phyloP scores from a whole-genome alignment of 2,797 vertebrate genomes.

The Hippocampus kuda region DNA sequence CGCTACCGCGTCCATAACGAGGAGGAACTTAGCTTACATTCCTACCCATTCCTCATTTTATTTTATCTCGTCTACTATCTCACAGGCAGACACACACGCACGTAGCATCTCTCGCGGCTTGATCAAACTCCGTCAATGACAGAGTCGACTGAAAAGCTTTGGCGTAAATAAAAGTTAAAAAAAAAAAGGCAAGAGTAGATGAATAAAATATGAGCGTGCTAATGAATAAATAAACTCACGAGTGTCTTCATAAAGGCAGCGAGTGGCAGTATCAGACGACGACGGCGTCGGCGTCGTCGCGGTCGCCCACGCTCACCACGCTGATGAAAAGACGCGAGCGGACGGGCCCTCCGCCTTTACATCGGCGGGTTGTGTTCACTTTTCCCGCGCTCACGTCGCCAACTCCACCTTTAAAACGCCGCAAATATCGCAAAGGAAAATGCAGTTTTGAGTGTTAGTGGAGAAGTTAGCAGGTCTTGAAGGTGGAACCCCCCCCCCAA shows the following conservation, averaged over 20 bases:
- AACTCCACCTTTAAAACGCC: background rate
- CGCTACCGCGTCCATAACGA: background rate
- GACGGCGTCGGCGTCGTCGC: conserved; percentile 30
- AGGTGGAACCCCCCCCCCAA: too few relatives aligned
- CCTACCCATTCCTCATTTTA: conserved; percentile 9
- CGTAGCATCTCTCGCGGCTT: conserved; percentile 25
- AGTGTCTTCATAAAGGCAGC: conserved; percentile 57
- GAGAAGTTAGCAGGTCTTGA: too few relatives aligned
- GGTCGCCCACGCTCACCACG: conserved; percentile 38
- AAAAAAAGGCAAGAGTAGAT: conserved; percentile 55
- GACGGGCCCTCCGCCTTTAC: conserved; percentile 38
- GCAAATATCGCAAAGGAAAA: background rate
- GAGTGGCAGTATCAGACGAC: conserved; percentile 45
- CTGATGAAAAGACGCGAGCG: conserved; percentile 55
- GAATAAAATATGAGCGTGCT: conserved; percentile 64
- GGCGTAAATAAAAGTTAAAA: conserved; percentile 39
- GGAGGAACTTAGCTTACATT: background rate
- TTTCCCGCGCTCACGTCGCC: background rate
- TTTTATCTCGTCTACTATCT: background rate
- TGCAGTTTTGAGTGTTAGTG: background rate
- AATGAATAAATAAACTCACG: conserved; percentile 65
- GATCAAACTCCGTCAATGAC: conserved; percentile 47
- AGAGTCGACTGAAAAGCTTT: conserved; percentile 35
- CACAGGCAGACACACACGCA: background rate
- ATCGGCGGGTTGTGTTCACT: background rate